phyloP scores from a whole-genome alignment of 2,888 invertebrate genomes.

The Drosophila pseudotakahashii region DNA sequence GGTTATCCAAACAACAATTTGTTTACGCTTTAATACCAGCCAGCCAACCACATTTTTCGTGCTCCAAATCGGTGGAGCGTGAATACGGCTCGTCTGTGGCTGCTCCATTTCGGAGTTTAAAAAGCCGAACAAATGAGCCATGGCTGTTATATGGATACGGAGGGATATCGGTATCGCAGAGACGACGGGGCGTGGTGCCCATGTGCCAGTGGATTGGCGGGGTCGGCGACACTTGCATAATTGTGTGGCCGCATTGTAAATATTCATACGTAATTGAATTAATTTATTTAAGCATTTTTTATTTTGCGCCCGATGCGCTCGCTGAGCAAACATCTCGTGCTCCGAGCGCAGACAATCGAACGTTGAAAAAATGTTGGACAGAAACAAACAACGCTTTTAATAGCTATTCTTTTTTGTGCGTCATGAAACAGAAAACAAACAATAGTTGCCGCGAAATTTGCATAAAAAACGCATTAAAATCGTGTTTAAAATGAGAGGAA shows the following conservation, averaged over 20 bases:
- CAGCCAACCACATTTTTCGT: conserved; percentile 64
- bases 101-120: conserved; percentile 42
- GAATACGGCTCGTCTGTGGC: conserved; percentile 46
- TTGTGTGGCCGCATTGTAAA: conserved; percentile 67
- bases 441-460: conserved; percentile 52
- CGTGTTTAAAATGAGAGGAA: conserved; percentile 44
- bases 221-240: conserved; percentile 75
- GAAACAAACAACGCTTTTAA: conserved; percentile 43
- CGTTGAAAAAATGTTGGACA: conserved; percentile 7
- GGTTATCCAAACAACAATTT: conserved; percentile 42
- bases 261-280: conserved; percentile 78
- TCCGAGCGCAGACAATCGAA: conserved; percentile 31
- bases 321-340: conserved; percentile 37
- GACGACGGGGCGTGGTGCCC: conserved; percentile 10
- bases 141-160: conserved; percentile 34
- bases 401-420: conserved; percentile 37
- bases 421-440: conserved; percentile 38
- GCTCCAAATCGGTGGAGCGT: conserved; percentile 68
- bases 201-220: conserved; percentile 8
- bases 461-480: conserved; percentile 72
- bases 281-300: conserved; percentile 60
- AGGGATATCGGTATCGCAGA: background rate
- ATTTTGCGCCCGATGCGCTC: conserved; percentile 47
- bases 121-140: conserved; percentile 69
- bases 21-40: conserved; percentile 54